Percentiles rank a stretch among this genome's conserved stretches.
Conservation (phyloP, 2,113 vertebrate genomes). For the Rhinolophus ferrumequinum region DNA sequence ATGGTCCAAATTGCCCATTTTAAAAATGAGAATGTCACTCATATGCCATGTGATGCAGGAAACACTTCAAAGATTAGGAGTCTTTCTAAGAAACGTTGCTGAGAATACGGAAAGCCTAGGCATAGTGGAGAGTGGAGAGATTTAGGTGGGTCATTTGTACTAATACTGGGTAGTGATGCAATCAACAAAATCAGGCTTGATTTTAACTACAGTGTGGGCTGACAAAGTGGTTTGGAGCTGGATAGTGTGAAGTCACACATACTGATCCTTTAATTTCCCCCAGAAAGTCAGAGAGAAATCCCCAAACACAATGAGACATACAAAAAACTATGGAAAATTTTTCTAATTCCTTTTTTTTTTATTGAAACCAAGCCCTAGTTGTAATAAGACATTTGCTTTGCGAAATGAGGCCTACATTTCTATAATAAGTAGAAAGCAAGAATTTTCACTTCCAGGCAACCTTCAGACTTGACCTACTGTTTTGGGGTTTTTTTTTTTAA, state of each 20-base stretch:
- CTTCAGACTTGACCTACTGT: neutral
- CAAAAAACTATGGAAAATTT: neutral
- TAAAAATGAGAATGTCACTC: neutral
- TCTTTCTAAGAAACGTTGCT: neutral
- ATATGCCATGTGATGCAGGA: neutral
- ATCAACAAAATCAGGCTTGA: neutral
- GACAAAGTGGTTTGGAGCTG: neutral
- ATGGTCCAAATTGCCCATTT: neutral
- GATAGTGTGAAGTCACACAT: neutral
- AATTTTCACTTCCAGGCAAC: neutral
- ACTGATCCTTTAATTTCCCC: neutral
- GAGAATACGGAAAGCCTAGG: neutral
- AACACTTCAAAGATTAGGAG: neutral
- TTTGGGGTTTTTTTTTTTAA: neutral
- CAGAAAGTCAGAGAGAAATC: neutral
- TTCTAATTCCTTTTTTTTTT: neutral
- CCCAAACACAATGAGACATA: neutral
- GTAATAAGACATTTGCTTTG: neutral
- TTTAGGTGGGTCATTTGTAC: neutral
- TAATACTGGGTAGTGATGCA: neutral
- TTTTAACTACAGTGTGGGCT: neutral
- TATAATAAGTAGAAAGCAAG: neutral
- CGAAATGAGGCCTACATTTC: neutral
- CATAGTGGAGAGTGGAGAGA: neutral
- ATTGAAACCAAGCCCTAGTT: neutral